These are phyloP conservation scores for Balaenoptera acutorostrata DNA, from an alignment of 2,113 vertebrate genomes.

Conservation along the genomic window DNA sequence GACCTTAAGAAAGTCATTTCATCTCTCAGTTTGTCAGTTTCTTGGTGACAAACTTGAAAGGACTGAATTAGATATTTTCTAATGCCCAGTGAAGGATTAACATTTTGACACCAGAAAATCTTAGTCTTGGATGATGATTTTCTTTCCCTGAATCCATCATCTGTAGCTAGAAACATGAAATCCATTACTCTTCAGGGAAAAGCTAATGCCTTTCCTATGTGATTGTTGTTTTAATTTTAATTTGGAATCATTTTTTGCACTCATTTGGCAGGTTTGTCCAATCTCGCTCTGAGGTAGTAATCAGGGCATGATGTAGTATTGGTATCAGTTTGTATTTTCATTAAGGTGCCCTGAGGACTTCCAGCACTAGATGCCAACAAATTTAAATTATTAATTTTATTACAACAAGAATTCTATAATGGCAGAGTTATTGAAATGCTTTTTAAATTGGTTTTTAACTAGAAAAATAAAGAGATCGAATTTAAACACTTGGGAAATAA, in stretches of 20 bases:
- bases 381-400: conserved; percentile 77
- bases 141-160: background rate
- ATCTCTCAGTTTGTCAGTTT: background rate
- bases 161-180: background rate
- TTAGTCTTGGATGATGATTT: background rate
- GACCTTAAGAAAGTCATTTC: background rate
- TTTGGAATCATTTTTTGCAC: conserved; percentile 53
- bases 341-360: conserved; percentile 53
- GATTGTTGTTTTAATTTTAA: conserved; percentile 60
- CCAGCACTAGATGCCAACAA: conserved; percentile 59
- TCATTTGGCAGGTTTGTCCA: conserved; percentile 40
- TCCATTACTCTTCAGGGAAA: conserved; percentile 29
- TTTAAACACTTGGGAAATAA: conserved; percentile 53
- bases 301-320: conserved; percentile 36
- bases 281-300: conserved; percentile 35
- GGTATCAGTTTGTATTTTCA: conserved; percentile 64
- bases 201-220: conserved; percentile 31
- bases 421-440: conserved; percentile 46
- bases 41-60: background rate
- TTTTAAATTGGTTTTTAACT: conserved; percentile 67
- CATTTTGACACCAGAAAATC: background rate
- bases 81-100: background rate
- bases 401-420: conserved; percentile 55
- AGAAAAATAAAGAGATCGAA: conserved; percentile 59
- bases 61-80: background rate